Base-by-base conservation (phyloP, 2,888 invertebrate species). In the Conchocele bisecta region DNA sequence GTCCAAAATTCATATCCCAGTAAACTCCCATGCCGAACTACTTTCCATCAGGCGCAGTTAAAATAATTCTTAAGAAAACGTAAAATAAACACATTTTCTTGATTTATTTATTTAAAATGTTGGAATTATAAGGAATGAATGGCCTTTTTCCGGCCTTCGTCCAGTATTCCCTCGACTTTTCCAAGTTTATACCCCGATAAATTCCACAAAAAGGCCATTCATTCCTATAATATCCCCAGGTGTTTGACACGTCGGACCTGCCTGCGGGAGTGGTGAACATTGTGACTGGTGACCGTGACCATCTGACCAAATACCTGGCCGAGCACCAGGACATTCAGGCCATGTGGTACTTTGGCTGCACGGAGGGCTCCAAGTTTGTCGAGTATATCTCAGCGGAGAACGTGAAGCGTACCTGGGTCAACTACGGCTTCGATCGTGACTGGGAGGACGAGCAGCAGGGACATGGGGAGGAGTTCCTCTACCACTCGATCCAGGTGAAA, bases 191-290 rank as follows among this genome's bases (percentile, higher is more conserved):
- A n/a, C n/a, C n/a, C n/a, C n/a, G n/a, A n/a, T n/a, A n/a, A n/a
- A n/a, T n/a, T n/a, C n/a, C n/a, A n/a, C n/a, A n/a, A n/a, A n/a
- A n/a, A 15, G 37, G 37, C 37, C 15, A 15, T 15, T 20, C 20
- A 26, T 39, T 20, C 41, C 6, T 60, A 15, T 63, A n/a, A 0
- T 63, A 44, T 56, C 69, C 76, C n/a, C 78, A 92, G 91, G 84
- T 92, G 29, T 89, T 92, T 81, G 91, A 91, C 64, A 91, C 91
- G 0, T 92, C 92, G 3, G 92, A 92, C 75, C 73, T 92, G 51
- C 92, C 92, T 31, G 91, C 85, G 13, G 92, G 92, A 20, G 91
- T 92, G 28, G 87, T 92, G 33, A 92, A 92, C 85, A 90, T 92
- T 37, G 73, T 92, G 9, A 91, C 91, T 15, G 92, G 92, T 22